Evolutionary conservation across 2,797 vertebrate genomes (phyloP).

Genomic region (Mergus octosetaceus): DNA sequence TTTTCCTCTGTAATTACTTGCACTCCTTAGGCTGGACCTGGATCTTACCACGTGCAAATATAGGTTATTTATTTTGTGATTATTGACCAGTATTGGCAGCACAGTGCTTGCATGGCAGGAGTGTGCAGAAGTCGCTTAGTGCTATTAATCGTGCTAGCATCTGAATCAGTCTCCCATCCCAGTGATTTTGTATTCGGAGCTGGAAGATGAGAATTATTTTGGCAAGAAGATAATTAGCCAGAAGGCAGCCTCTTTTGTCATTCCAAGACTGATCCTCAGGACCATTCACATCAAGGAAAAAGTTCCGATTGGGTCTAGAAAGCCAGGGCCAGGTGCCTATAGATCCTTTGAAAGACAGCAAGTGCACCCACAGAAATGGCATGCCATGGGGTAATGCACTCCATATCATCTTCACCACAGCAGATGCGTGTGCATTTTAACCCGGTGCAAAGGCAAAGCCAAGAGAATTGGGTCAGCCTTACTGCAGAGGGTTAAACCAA

Average conservation of each 20-base stretch:
- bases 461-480: background rate
- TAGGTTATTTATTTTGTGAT: background rate
- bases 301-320: background rate
- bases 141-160: background rate
- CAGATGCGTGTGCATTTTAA: background rate
- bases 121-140: background rate
- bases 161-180: background rate
- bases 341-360: background rate
- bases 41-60: background rate
- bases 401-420: background rate
- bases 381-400: background rate
- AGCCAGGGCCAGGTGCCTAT: background rate
- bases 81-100: background rate
- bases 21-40: background rate
- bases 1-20: constrained; percentile 37
- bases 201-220: background rate
- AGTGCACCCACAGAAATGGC: background rate
- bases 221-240: background rate
- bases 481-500: background rate
- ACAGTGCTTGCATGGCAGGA: background rate
- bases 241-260: background rate
- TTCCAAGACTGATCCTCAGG: background rate
- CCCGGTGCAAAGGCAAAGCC: background rate
- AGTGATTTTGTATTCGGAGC: background rate
- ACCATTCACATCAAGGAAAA: background rate